Conservation (phyloP, 2,113 vertebrate species). For the Aleadryas rufinucha region DNA sequence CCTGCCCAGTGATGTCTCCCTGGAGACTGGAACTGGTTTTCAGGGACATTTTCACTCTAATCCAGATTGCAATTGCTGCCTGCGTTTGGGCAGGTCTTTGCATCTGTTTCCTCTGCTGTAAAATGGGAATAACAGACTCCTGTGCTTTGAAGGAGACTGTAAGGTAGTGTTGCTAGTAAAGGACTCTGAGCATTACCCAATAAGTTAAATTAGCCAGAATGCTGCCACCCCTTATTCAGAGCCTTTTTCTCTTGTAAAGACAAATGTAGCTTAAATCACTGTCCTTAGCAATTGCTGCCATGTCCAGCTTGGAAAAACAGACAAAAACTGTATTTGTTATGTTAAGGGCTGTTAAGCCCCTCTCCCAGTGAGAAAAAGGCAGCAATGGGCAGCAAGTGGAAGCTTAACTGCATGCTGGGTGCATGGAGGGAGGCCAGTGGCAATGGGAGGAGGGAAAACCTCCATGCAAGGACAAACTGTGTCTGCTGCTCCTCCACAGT, state of each 20-base stretch:
- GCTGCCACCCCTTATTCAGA: background rate
- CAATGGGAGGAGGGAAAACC: background rate
- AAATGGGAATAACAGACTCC: constrained; percentile 46
- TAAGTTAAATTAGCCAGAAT: background rate
- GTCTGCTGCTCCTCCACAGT: background rate
- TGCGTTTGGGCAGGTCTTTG: constrained; percentile 47
- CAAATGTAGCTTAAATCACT: background rate
- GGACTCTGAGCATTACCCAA: background rate
- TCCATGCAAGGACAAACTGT: accelerated
- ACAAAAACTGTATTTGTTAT: background rate
- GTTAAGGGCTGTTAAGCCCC: background rate
- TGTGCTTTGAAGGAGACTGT: background rate
- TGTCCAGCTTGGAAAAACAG: background rate
- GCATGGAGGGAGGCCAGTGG: background rate
- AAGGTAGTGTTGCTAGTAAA: background rate
- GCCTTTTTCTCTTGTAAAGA: background rate
- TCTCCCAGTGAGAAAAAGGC: background rate
- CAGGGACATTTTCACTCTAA: constrained; percentile 44
- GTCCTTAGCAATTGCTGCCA: background rate
- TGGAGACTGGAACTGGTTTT: constrained; percentile 19
- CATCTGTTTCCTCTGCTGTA: constrained; percentile 54
- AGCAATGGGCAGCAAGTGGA: background rate
- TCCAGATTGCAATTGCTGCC: constrained; percentile 38
- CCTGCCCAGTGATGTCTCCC: constrained; percentile 28
- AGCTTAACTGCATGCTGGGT: background rate